A percentile compares a stretch with the other conserved stretches of the same genome.
phyloP scores from a whole-genome alignment of 2,888 invertebrate genomes.

The Tenthredo amoena region DNA sequence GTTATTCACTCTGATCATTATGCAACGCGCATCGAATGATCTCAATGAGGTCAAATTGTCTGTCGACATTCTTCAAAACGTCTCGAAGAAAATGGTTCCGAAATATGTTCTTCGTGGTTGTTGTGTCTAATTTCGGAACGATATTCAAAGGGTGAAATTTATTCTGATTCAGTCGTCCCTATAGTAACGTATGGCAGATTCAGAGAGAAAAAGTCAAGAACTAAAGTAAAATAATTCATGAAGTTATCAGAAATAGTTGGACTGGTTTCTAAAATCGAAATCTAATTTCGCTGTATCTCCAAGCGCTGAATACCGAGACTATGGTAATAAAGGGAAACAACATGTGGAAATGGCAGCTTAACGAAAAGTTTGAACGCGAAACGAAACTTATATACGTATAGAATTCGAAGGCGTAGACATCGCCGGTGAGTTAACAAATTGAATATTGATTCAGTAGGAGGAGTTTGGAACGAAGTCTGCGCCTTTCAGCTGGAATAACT shows the following conservation, averaged over 20 bases:
- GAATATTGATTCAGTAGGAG: constrained; percentile 36
- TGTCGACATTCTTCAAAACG: background rate
- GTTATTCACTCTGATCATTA: background rate
- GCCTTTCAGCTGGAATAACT: background rate
- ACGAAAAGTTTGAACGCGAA: background rate
- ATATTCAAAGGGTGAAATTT: background rate
- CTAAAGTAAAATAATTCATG: background rate
- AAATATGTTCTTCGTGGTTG: background rate
- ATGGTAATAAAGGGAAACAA: background rate
- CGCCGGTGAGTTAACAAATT: constrained; percentile 30
- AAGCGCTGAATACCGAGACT: background rate
- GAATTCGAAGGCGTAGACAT: background rate
- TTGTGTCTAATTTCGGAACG: background rate
- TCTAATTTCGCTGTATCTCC: background rate
- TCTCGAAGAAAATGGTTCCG: background rate
- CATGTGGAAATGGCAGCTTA: background rate
- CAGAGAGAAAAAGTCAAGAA: background rate
- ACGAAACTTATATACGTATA: background rate
- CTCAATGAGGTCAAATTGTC: background rate
- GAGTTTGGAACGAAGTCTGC: background rate
- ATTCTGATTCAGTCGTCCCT: background rate
- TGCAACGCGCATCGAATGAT: background rate
- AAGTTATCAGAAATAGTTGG: background rate
- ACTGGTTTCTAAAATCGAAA: background rate
- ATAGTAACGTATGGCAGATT: background rate